Conservation (phyloP, 2,797 vertebrate genomes). For the Steatocranus sp. region DNA sequence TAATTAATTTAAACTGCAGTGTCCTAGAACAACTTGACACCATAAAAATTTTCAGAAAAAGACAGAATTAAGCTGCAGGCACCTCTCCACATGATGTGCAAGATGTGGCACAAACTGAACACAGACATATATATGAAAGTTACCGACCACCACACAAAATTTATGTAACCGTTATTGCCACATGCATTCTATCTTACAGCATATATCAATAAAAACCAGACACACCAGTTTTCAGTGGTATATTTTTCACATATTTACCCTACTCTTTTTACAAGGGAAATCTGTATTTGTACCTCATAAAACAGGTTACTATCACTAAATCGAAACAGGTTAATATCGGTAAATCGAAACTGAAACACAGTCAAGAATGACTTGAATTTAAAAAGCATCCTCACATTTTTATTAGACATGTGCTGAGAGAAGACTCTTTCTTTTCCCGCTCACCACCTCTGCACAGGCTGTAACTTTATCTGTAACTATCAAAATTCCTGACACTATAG, state of each 20-base stretch:
- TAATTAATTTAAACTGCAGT: too few relatives aligned
- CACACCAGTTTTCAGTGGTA: background rate
- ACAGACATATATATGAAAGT: too few relatives aligned
- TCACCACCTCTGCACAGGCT: background rate
- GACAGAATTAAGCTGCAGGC: too few relatives aligned
- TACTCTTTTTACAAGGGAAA: background rate
- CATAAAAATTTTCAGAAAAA: too few relatives aligned
- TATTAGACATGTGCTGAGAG: rapidly evolving
- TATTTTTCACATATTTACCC: background rate
- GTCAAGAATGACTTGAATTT: background rate
- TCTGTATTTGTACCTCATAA: background rate
- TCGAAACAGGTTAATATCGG: too few relatives aligned
- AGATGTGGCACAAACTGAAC: too few relatives aligned
- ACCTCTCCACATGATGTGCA: too few relatives aligned
- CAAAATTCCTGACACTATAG: background rate
- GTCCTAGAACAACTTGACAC: too few relatives aligned
- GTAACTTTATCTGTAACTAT: background rate
- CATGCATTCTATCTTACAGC: background rate
- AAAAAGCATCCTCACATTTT: background rate
- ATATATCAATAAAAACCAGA: background rate
- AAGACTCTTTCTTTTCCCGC: background rate
- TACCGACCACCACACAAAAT: too few relatives aligned
- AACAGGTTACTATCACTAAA: too few relatives aligned
- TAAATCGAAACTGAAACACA: background rate
- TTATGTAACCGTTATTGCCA: too few relatives aligned